Base-by-base conservation (phyloP, 2,797 vertebrate species). In the Malurus leucopterus region DNA sequence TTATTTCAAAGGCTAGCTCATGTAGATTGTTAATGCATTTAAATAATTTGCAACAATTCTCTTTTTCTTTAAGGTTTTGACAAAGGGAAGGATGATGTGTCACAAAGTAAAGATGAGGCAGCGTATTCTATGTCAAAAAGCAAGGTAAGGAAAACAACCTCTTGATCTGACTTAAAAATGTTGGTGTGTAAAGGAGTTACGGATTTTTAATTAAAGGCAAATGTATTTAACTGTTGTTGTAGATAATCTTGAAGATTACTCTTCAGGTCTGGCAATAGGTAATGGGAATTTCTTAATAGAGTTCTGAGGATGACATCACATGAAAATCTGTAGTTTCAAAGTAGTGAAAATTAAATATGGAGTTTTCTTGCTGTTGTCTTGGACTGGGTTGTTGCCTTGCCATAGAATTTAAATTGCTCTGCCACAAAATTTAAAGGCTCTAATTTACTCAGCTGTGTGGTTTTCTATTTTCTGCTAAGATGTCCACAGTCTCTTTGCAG, bases 111-210 rank as follows among this genome's bases (percentile, higher is more conserved):
- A 97, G 99, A 99, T 50, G 99, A 99, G 85, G 95, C 98, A 13
- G 88, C 97, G 22, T 97, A 98, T 91, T 98, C 98, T 81, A 99
- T 99, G 96, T 99, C 99, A 68, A 99, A 99, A 96, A 99, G 99
- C 98, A 99, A 99, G 98, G 99, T 99, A 97, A 97, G 88, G 30
- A 47, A 84, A 84, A 59, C 71, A 30, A 16, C 27, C 14, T 62
- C 20, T 47, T 85, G 54, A 57, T n/a, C 41, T n/a, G 18, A 1
- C 7, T 67, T 81, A 1, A 79, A 49, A 84, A 50, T 29, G 6
- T 36, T 47, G 43, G 4, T 46, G 10, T 63, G 22, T 38, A 61
- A 75, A 68, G 32, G 43, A 68, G 38, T 21, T 57, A 11, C 11
- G 11, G 21, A 26, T 74, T 64, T 82, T 89, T 63, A 59, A 53